Evolutionary conservation across 2,888 invertebrate genomes (phyloP).

Genomic region (Sminthurinus aureus): DNA sequence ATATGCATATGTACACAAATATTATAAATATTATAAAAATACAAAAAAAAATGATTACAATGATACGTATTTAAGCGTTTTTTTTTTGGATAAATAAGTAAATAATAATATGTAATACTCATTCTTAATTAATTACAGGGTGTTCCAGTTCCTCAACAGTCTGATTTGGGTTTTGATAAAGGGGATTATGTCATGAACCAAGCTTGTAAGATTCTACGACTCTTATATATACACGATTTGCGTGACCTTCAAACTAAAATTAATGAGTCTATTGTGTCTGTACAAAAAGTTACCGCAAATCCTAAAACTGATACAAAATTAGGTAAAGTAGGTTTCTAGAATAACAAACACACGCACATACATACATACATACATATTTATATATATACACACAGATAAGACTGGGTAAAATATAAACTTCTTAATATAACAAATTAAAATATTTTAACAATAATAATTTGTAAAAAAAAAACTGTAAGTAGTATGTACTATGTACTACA

Average conservation of each 20-base stretch:
- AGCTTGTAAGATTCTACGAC: conserved; percentile 78
- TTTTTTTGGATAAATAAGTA: too few species aligned
- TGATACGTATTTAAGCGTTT: too few species aligned
- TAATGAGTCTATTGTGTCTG: conserved; percentile 91
- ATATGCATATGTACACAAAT: neutral
- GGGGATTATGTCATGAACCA: conserved; percentile 73
- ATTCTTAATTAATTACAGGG: conserved; percentile 64
- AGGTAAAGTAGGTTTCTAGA: conserved; percentile 81
- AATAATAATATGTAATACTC: neutral
- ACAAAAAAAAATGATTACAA: too few species aligned
- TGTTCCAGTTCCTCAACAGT: conserved; percentile 75
- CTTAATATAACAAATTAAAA: too few species aligned
- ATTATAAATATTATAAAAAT: too few species aligned
- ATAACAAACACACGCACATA: neutral
- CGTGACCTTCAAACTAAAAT: conserved; percentile 89
- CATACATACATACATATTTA: too few species aligned
- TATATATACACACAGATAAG: too few species aligned
- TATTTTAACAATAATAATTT: too few species aligned
- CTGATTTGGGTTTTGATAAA: conserved; percentile 73
- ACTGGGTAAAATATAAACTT: too few species aligned
- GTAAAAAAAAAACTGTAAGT: too few species aligned
- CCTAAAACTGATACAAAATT: conserved; percentile 95
- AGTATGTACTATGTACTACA: too few species aligned
- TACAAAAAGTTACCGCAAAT: conserved; percentile 93
- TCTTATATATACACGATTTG: conserved; percentile 84